Conservation (phyloP, 2,113 vertebrate species). For the Mandrillus leucophaeus region DNA sequence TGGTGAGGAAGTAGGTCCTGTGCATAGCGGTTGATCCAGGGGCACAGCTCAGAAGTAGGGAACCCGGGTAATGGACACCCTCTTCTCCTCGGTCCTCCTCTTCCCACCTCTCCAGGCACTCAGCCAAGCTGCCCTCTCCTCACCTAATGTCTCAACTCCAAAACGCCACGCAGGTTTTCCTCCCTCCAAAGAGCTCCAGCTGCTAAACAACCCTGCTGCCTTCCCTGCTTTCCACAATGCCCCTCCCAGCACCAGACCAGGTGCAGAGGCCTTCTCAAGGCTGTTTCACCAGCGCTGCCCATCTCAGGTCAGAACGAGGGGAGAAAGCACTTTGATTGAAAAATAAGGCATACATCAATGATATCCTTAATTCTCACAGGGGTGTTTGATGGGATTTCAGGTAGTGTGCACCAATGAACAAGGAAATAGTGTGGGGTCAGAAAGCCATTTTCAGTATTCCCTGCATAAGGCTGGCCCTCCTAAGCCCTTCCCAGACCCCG, state of each 20-base stretch:
- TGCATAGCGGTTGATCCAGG: fast-evolving
- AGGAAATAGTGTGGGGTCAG: not conserved
- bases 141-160: not conserved
- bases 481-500: not conserved
- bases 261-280: fast-evolving
- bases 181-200: not conserved
- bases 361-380: not conserved
- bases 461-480: not conserved
- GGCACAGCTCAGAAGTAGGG: not conserved
- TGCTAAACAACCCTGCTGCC: not conserved
- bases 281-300: not conserved
- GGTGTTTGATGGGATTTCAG: not conserved
- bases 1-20: not conserved
- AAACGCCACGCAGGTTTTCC: not conserved
- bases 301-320: not conserved
- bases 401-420: too few relatives aligned
- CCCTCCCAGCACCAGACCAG: not conserved
- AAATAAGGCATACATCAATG: not conserved
- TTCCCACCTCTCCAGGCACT: not conserved
- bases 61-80: not conserved
- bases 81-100: fast-evolving
- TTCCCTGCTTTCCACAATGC: fast-evolving
- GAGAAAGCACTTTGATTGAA: not conserved
- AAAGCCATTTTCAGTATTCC: not conserved
- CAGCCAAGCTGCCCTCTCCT: not conserved